Evolutionary conservation across 2,113 vertebrate genomes (phyloP).

Genomic region (Saguinus midas): DNA sequence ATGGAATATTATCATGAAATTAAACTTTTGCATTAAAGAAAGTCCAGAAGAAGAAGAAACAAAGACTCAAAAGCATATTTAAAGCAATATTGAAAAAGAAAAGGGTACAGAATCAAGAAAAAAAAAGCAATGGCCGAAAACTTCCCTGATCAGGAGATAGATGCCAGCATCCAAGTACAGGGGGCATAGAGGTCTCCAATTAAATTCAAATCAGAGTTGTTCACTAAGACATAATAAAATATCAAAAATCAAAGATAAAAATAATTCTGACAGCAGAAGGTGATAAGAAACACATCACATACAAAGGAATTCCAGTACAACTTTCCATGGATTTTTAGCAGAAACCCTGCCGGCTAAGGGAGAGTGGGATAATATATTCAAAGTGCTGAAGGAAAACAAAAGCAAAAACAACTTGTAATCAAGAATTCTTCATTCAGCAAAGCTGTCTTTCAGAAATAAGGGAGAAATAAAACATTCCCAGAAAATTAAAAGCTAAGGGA

Average conservation of each 20-base stretch:
- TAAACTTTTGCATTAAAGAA: not conserved
- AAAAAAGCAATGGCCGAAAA: not conserved
- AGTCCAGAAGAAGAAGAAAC: not conserved
- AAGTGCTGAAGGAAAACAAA: not conserved
- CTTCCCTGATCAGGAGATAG: not conserved
- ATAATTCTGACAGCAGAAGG: not conserved
- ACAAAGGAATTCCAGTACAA: not conserved
- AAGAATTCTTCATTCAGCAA: not conserved
- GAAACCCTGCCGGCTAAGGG: not conserved
- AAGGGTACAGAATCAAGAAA: too few species aligned
- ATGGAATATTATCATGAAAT: not conserved
- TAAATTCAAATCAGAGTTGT: not conserved
- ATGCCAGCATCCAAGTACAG: not conserved
- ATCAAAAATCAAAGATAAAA: not conserved
- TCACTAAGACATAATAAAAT: not conserved
- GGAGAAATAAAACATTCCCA: not conserved
- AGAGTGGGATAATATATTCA: not conserved
- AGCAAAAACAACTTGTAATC: not conserved
- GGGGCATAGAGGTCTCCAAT: not conserved
- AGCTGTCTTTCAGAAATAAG: not conserved
- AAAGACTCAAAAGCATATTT: not conserved
- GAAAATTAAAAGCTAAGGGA: not conserved
- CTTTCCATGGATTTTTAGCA: not conserved
- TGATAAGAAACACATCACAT: not conserved
- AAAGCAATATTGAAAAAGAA: too few species aligned